Percentiles rank a stretch among this genome's conserved stretches.
Evolutionary conservation across 37 sponge, comb jelly and placozoan genomes (phyloP).

Genomic region (Crambe crambe): DNA sequence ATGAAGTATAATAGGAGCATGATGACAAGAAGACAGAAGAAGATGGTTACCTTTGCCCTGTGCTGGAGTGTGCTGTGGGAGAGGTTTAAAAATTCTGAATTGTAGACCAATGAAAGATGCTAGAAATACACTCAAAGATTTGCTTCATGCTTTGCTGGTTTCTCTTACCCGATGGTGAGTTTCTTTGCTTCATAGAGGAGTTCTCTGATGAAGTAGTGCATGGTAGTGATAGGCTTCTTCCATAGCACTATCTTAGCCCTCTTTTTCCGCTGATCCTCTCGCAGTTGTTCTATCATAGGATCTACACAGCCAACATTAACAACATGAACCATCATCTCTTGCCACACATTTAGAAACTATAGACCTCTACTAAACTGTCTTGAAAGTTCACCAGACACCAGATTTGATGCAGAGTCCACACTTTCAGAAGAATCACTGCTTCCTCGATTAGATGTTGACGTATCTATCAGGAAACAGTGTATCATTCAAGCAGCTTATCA

Average conservation of each 20-base stretch:
- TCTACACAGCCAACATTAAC: slow-evolving; percentile 1
- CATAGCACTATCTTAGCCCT: slow-evolving; percentile 83
- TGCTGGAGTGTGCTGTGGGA: slow-evolving; percentile 63
- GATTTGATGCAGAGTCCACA: not conserved
- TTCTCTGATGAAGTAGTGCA: slow-evolving; percentile 75
- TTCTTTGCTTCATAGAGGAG: slow-evolving; percentile 50
- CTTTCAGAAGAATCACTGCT: not conserved
- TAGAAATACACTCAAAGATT: too few species aligned
- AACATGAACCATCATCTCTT: not conserved
- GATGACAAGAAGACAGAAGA: not conserved
- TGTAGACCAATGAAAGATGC: too few species aligned
- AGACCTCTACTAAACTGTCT: not conserved
- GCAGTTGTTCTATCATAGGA: slow-evolving; percentile 31
- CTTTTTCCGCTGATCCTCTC: slow-evolving; percentile 34
- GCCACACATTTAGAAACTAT: not conserved
- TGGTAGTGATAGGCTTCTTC: slow-evolving; percentile 79
- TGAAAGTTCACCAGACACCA: not conserved
- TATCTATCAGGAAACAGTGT: not conserved
- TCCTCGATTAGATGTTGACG: not conserved
- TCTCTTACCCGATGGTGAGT: slow-evolving; percentile 47
- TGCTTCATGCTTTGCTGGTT: not conserved
- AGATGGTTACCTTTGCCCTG: slow-evolving; percentile 37
- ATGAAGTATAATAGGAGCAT: slow-evolving; percentile 42
- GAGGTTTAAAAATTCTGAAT: not conserved
- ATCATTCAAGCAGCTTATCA: too few species aligned